Percentiles rank a stretch among this genome's conserved stretches.
Conservation (phyloP, 2,888 invertebrate genomes). For the Muschampia plurimacula region DNA sequence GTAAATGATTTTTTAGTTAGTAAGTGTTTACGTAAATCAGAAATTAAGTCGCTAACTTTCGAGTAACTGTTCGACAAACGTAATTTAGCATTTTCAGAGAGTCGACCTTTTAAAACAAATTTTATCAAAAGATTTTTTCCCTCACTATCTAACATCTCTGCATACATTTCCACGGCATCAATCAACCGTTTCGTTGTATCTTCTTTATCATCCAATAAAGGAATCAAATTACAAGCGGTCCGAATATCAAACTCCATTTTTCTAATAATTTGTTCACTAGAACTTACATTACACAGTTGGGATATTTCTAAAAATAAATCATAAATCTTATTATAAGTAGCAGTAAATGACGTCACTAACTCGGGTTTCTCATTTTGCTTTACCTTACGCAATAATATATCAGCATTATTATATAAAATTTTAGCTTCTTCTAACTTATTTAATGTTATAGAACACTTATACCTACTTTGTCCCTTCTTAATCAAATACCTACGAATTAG, state of each 20-base stretch:
- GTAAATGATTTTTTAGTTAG: not conserved
- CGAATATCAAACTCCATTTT: not conserved
- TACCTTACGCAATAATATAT: not conserved
- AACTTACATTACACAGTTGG: not conserved
- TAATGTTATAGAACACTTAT: not conserved
- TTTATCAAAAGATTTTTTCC: not conserved
- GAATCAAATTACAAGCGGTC: not conserved
- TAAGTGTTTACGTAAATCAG: not conserved
- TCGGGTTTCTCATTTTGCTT: not conserved
- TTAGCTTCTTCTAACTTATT: constrained; percentile 1
- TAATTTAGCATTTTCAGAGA: not conserved
- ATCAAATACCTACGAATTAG: constrained; percentile 4
- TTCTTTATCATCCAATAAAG: not conserved
- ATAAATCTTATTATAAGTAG: not conserved
- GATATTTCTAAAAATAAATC: not conserved
- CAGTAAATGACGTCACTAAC: not conserved
- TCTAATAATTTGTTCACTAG: not conserved
- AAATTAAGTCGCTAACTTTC: not conserved
- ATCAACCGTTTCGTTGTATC: not conserved
- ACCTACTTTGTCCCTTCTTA: constrained; percentile 4
- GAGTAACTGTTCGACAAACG: not conserved
- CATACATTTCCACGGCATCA: not conserved
- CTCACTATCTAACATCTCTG: not conserved
- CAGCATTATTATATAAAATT: not conserved
- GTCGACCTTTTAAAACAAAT: not conserved